Evolutionary conservation across 2,888 invertebrate species (phyloP).

Genomic region (Cheilosia scutellata): DNA sequence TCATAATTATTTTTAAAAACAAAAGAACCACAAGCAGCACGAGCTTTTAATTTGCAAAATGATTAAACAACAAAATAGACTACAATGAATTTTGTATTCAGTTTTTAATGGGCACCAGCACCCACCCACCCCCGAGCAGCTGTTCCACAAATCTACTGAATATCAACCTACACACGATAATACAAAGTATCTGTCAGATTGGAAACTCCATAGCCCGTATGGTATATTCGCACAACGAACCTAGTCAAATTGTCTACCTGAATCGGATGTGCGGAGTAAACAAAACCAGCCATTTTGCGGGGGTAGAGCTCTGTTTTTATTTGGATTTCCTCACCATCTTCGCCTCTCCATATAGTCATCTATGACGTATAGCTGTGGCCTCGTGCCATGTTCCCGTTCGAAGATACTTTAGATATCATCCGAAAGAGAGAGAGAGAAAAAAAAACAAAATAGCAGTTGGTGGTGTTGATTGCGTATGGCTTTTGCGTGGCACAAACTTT

Average conservation of each 20-base stretch:
- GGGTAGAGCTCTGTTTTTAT: constrained; percentile 36
- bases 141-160: constrained; percentile 17
- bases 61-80: constrained; percentile 9
- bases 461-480: constrained; percentile 36
- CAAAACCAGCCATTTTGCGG: constrained; percentile 41
- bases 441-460: constrained; percentile 21
- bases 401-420: constrained; percentile 28
- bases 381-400: constrained; percentile 29
- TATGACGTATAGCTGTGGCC: constrained; percentile 53
- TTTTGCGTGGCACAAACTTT: constrained; percentile 50
- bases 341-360: constrained; percentile 60
- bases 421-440: background rate
- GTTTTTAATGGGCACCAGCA: too few relatives aligned
- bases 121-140: constrained; percentile 13
- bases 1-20: constrained; percentile 48
- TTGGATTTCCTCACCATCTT: constrained; percentile 49
- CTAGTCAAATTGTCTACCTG: constrained; percentile 71
- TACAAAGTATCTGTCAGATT: constrained; percentile 47
- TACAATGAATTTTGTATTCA: background rate
- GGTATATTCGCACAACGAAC: constrained; percentile 3
- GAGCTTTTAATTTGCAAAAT: constrained; percentile 54
- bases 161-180: constrained; percentile 34
- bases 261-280: constrained; percentile 52
- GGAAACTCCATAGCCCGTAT: constrained; percentile 7
- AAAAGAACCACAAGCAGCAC: constrained; percentile 30